Evolutionary conservation across 2,888 invertebrate species (phyloP).

Genomic region (Phrixothrix hirtus): DNA sequence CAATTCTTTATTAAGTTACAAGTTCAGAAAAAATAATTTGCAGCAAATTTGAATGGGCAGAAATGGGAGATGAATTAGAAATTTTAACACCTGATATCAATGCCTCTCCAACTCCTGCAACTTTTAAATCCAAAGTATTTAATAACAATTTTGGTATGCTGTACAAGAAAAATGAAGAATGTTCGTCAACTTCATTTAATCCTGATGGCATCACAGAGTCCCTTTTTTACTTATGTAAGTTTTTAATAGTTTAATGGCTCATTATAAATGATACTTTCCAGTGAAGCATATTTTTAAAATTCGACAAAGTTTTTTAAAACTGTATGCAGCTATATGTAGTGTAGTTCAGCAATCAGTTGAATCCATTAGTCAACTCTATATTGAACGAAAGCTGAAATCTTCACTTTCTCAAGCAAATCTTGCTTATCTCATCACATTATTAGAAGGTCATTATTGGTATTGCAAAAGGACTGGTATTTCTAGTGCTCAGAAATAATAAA

Average conservation of each 20-base stretch:
- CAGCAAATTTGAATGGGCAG: constrained; percentile 56
- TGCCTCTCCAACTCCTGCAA: constrained; percentile 43
- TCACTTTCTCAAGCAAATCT: constrained; percentile 61
- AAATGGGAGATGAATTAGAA: constrained; percentile 52
- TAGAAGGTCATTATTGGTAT: constrained; percentile 59
- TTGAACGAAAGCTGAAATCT: constrained; percentile 53
- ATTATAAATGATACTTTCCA: constrained; percentile 45
- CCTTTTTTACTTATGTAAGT: constrained; percentile 56
- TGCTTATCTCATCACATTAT: constrained; percentile 62
- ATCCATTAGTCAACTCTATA: constrained; percentile 50
- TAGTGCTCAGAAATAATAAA: too few species aligned
- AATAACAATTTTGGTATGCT: constrained; percentile 55
- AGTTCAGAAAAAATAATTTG: too few species aligned
- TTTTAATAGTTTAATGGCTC: constrained; percentile 4
- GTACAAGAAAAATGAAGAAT: constrained; percentile 42
- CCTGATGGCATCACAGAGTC: constrained; percentile 53
- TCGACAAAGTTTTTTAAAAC: constrained; percentile 54
- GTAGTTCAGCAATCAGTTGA: constrained; percentile 58
- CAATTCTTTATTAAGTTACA: too few species aligned
- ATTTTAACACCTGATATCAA: constrained; percentile 13
- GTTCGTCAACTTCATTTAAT: constrained; percentile 44
- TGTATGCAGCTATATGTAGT: constrained; percentile 59
- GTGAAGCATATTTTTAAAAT: constrained; percentile 62
- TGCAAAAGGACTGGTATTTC: too few species aligned
- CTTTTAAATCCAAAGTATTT: constrained; percentile 51